These are phyloP conservation scores for Lerista edwardsae DNA, from an alignment of 2,797 vertebrate genomes.

Conservation along the genomic window DNA sequence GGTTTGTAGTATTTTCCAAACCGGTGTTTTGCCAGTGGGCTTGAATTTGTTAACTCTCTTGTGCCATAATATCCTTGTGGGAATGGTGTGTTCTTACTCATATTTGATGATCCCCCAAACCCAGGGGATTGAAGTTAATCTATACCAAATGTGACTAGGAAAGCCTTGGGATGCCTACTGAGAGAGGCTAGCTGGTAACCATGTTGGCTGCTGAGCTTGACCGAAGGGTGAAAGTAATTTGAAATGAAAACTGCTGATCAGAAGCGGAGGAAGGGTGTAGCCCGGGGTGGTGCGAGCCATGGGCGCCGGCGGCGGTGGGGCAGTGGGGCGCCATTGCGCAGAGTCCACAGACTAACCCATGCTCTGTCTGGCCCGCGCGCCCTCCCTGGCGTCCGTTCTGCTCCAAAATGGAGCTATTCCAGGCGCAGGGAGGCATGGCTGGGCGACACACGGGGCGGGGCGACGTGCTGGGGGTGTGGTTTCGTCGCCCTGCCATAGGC, in stretches of 20 bases:
- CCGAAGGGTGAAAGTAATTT: constrained; percentile 42
- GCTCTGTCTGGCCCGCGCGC: too few species aligned
- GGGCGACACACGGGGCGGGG: too few species aligned
- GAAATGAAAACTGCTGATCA: constrained; percentile 33
- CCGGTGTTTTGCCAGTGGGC: neutral
- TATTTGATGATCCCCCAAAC: constrained; percentile 53
- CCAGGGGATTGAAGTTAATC: constrained; percentile 54
- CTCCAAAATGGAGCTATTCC: too few species aligned
- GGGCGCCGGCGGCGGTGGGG: too few species aligned
- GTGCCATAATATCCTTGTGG: constrained; percentile 35
- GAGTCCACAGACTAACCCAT: too few species aligned
- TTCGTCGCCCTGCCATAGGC: too few species aligned
- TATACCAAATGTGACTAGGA: constrained; percentile 53
- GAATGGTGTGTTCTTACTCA: constrained; percentile 63
- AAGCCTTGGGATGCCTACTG: constrained; percentile 18
- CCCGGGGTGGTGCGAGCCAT: too few species aligned
- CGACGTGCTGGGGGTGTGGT: too few species aligned
- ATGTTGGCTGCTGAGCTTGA: constrained; percentile 25
- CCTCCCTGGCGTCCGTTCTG: too few species aligned
- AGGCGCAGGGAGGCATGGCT: too few species aligned
- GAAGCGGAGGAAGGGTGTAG: too few species aligned
- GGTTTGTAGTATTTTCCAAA: neutral
- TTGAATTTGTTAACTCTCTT: constrained; percentile 25
- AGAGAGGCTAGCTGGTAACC: constrained; percentile 44
- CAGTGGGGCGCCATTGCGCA: too few species aligned